These are phyloP conservation scores for Apamea epomidion DNA, from an alignment of 2,888 invertebrate genomes.

Conservation along the genomic window DNA sequence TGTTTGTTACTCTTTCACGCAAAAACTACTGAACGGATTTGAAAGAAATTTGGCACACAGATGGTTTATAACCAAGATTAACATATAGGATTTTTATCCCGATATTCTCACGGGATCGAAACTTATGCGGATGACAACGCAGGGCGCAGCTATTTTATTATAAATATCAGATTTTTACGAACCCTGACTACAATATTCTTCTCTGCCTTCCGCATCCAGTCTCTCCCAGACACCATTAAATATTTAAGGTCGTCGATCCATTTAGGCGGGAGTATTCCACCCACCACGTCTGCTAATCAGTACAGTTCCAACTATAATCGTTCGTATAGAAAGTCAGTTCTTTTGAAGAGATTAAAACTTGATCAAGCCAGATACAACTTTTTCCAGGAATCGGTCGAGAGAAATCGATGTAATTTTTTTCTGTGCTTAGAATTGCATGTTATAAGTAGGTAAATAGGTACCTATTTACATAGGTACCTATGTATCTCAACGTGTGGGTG, in stretches of 20 bases:
- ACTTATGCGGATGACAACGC: too few species aligned
- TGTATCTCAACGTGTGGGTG: neutral
- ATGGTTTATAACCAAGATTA: too few species aligned
- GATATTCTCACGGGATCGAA: too few species aligned
- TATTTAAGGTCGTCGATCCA: neutral
- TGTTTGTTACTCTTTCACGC: too few species aligned
- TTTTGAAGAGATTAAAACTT: neutral
- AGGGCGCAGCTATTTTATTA: too few species aligned
- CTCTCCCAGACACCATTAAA: neutral
- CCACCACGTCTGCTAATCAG: neutral
- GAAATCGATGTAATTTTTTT: neutral
- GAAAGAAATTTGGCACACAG: too few species aligned
- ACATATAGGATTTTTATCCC: too few species aligned
- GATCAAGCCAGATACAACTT: neutral
- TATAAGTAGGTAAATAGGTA: neutral
- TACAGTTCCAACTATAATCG: neutral
- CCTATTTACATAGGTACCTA: too few species aligned
- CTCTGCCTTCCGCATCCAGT: neutral
- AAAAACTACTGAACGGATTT: too few species aligned
- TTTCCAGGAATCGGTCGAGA: neutral
- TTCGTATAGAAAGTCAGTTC: neutral
- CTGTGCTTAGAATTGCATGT: neutral
- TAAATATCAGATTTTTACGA: too few species aligned
- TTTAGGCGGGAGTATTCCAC: neutral
- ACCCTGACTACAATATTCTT: neutral